Percentiles rank a stretch among this genome's conserved stretches.
These are phyloP conservation scores for Psilopogon haemacephalus DNA, from an alignment of 2,113 vertebrate genomes.

Conservation along the genomic window DNA sequence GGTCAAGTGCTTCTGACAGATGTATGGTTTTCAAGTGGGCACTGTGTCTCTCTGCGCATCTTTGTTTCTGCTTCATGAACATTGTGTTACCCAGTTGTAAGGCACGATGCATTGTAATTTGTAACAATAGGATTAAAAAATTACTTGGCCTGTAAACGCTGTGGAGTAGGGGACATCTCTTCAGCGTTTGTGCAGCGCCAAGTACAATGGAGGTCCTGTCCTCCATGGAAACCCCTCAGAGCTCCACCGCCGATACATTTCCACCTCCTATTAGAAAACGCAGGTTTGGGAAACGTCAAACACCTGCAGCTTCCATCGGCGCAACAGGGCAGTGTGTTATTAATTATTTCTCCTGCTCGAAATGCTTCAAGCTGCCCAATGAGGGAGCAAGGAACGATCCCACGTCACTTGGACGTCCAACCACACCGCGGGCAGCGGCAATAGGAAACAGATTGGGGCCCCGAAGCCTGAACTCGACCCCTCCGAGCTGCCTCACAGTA, in stretches of 20 bases:
- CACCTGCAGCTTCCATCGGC: constrained; percentile 28
- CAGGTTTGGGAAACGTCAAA: not conserved
- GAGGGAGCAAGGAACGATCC: not conserved
- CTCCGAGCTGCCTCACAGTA: not conserved
- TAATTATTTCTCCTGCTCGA: not conserved
- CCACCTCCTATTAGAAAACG: not conserved
- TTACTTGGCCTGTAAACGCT: not conserved
- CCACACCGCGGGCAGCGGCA: not conserved
- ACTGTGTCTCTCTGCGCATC: not conserved
- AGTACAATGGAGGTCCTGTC: not conserved
- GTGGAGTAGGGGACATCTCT: not conserved
- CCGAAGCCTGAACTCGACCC: not conserved
- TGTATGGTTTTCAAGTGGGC: not conserved
- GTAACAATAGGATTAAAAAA: constrained; percentile 35
- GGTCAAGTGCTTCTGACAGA: not conserved
- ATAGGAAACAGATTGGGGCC: constrained; percentile 17
- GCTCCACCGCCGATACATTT: not conserved
- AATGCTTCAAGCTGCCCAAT: not conserved
- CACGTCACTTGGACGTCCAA: not conserved
- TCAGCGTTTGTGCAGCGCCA: not conserved
- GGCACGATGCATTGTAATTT: not conserved
- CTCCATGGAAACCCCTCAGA: fast-evolving
- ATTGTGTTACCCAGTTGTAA: constrained; percentile 11
- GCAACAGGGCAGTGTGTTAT: not conserved
- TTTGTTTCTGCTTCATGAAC: constrained; percentile 3